Evolutionary conservation across 1,140 invertebrate genomes (phyloP).

Genomic region (Drosophila pandora): DNA sequence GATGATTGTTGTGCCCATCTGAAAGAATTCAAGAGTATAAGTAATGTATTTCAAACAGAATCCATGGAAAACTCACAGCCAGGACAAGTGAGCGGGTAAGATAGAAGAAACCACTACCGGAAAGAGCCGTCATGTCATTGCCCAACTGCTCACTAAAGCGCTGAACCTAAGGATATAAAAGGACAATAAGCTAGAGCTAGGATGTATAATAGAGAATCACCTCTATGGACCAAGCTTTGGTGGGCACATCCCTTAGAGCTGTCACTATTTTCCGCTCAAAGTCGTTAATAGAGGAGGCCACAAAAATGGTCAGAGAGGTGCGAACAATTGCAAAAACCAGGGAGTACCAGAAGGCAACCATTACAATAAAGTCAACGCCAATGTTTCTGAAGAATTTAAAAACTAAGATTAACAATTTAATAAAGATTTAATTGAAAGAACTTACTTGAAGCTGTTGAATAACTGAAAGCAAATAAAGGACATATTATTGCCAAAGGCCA

Average conservation of each 20-base stretch:
- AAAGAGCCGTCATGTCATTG: conserved; percentile 86
- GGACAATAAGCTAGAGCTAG: neutral
- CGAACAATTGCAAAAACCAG: conserved; percentile 86
- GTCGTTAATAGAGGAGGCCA: conserved; percentile 87
- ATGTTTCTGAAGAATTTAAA: conserved; percentile 57
- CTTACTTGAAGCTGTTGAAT: conserved; percentile 78
- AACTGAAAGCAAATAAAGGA: conserved; percentile 82
- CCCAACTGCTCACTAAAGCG: conserved; percentile 86
- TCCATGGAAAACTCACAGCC: conserved; percentile 43
- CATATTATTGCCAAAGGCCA: conserved; percentile 78
- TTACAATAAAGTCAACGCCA: conserved; percentile 70
- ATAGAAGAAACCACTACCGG: conserved; percentile 87
- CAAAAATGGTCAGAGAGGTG: conserved; percentile 86
- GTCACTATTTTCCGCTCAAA: conserved; percentile 85
- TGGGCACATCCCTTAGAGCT: conserved; percentile 85
- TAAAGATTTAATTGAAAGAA: neutral
- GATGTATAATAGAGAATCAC: conserved; percentile 57
- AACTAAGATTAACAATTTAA: neutral
- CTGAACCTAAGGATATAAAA: conserved; percentile 59
- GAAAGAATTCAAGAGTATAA: conserved; percentile 44
- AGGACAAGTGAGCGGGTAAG: conserved; percentile 87
- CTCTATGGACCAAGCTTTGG: conserved; percentile 85
- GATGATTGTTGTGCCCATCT: conserved; percentile 86
- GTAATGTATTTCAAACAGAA: neutral
- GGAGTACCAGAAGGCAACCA: conserved; percentile 87